A percentile compares a stretch with the other conserved stretches of the same genome.
phyloP scores from a whole-genome alignment of 2,113 vertebrate genomes.

The Corythoichthys intestinalis region DNA sequence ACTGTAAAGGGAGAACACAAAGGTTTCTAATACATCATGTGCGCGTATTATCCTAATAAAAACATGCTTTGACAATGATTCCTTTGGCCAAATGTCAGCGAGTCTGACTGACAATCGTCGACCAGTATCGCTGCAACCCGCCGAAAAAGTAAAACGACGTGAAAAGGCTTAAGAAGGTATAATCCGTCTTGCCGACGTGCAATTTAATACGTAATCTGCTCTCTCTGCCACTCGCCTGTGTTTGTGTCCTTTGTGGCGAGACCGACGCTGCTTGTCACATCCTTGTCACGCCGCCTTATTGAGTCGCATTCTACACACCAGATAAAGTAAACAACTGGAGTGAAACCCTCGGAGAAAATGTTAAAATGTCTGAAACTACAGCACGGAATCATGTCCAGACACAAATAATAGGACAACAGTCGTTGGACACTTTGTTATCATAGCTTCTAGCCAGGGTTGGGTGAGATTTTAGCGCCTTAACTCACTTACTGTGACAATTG shows the following conservation, averaged over 20 bases:
- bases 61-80: conserved; percentile 11
- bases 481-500: background rate
- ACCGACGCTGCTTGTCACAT: background rate
- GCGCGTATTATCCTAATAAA: too few species aligned
- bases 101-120: conserved; percentile 27
- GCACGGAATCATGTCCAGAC: background rate
- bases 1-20: too few species aligned
- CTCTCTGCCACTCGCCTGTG: conserved; percentile 1
- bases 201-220: conserved; percentile 20
- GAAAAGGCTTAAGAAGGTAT: conserved; percentile 22
- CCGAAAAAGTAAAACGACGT: background rate
- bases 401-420: background rate
- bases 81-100: conserved; percentile 18
- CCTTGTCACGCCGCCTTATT: background rate
- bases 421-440: background rate
- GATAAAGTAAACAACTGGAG: conserved; percentile 1
- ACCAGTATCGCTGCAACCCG: conserved; percentile 30
- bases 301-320: conserved; percentile 1
- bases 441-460: background rate
- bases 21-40: too few species aligned
- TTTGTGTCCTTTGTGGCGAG: conserved; percentile 1
- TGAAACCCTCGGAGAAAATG: background rate
- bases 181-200: conserved; percentile 13
- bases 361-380: background rate
- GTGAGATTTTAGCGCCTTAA: background rate